Percentiles rank a stretch among this genome's conserved stretches.
phyloP scores from a whole-genome alignment of 64 coral and sea anemone genomes.

The Montipora sp. region DNA sequence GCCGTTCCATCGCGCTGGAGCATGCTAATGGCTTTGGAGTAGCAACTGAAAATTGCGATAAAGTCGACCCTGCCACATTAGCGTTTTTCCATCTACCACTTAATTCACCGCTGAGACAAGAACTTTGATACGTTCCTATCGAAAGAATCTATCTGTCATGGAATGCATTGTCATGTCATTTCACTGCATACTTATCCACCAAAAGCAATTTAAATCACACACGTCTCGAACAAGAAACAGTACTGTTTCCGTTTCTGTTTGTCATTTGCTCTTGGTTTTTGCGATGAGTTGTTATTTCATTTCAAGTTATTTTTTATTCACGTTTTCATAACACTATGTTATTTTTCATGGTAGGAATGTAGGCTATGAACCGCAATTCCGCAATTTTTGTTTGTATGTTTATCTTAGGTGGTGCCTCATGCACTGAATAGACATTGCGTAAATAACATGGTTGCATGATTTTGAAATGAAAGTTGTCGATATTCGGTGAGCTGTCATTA shows the following conservation, averaged over 20 bases:
- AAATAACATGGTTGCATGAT: not conserved
- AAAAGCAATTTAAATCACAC: too few species aligned
- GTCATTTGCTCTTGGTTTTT: too few species aligned
- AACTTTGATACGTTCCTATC: not conserved
- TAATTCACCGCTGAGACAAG: not conserved
- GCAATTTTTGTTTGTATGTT: constrained; percentile 35
- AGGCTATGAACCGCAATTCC: not conserved
- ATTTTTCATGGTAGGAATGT: constrained; percentile 39
- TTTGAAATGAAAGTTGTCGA: not conserved
- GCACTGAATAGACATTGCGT: not conserved
- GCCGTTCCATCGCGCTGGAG: too few species aligned
- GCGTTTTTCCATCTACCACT: not conserved
- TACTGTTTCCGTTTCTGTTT: too few species aligned
- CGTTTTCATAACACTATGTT: not conserved
- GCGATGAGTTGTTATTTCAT: too few species aligned
- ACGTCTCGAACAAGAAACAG: too few species aligned
- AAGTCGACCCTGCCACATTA: not conserved
- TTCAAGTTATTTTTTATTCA: not conserved
- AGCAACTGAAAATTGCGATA: too few species aligned
- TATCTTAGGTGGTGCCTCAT: not conserved
- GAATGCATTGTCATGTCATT: too few species aligned
- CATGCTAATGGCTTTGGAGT: too few species aligned
- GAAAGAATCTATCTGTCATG: too few species aligned
- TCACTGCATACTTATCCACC: too few species aligned
- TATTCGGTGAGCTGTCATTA: not conserved